Evolutionary conservation across 2,797 vertebrate species (phyloP).

Genomic region (Champsocephalus gunnari): DNA sequence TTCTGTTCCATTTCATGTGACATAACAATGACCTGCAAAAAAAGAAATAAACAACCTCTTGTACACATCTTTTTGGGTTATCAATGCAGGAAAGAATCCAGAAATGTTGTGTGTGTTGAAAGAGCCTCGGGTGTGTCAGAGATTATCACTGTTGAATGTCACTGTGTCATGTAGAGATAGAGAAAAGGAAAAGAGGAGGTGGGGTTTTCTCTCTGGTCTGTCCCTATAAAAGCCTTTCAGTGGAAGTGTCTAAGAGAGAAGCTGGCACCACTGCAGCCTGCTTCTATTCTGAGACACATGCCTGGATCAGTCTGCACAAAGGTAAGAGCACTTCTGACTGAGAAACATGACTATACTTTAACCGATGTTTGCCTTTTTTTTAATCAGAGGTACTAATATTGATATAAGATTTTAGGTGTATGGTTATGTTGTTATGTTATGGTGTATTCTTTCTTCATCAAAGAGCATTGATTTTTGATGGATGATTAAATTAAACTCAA

Average conservation of each 20-base stretch:
- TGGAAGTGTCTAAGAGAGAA: neutral
- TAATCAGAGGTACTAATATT: neutral
- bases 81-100: too few relatives aligned
- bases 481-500: neutral
- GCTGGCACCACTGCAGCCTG: slow-evolving; percentile 17
- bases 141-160: neutral
- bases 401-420: neutral
- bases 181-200: slow-evolving; percentile 28
- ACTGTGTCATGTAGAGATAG: slow-evolving; percentile 10
- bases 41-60: too few relatives aligned
- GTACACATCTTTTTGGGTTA: too few relatives aligned
- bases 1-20: too few relatives aligned
- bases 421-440: neutral
- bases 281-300: slow-evolving; percentile 68
- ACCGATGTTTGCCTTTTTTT: neutral
- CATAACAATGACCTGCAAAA: too few relatives aligned
- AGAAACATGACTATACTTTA: neutral
- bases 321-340: slow-evolving; percentile 66
- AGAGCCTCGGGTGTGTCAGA: slow-evolving; percentile 8
- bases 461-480: slow-evolving; percentile 3
- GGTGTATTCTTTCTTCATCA: neutral
- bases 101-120: too few relatives aligned
- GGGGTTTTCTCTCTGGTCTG: slow-evolving; percentile 16
- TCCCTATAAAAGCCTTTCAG: slow-evolving; percentile 64
- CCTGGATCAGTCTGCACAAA: slow-evolving; percentile 66